A percentile compares a stretch with the other conserved stretches of the same genome.
phyloP scores from a whole-genome alignment of 53 echinoderm and acorn worm genomes.

The Holothuria scabra region DNA sequence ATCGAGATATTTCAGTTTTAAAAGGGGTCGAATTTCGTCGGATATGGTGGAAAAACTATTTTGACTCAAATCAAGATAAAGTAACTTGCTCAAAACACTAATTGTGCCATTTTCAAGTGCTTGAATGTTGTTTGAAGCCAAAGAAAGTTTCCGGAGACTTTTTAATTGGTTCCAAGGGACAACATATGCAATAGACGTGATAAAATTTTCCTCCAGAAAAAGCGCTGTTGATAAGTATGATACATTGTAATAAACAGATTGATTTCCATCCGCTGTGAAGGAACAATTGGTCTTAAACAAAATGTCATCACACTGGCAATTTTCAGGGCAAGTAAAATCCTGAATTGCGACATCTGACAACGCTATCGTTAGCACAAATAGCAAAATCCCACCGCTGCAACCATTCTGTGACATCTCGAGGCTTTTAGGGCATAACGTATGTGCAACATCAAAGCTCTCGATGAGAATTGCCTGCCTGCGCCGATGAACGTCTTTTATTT shows the following conservation, averaged over 20 bases:
- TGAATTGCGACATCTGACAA: not conserved
- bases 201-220: not conserved
- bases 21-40: not conserved
- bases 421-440: not conserved
- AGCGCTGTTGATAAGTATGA: constrained; percentile 7
- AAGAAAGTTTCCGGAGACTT: constrained; percentile 2
- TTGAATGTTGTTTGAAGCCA: not conserved
- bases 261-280: not conserved
- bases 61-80: constrained; percentile 1
- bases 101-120: not conserved
- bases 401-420: not conserved
- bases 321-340: not conserved
- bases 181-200: not conserved
- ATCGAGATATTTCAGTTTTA: constrained; percentile 10
- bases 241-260: not conserved
- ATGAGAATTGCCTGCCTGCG: no score
- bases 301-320: constrained; percentile 13
- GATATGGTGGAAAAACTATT: not conserved
- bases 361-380: not conserved
- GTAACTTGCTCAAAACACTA: not conserved
- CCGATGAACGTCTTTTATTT: no score
- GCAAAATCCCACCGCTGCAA: not conserved
- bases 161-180: constrained; percentile 1
- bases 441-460: no score
- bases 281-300: constrained; percentile 17